Conservation (phyloP, 2,888 invertebrate species). For the Pasiphila rectangulata region DNA sequence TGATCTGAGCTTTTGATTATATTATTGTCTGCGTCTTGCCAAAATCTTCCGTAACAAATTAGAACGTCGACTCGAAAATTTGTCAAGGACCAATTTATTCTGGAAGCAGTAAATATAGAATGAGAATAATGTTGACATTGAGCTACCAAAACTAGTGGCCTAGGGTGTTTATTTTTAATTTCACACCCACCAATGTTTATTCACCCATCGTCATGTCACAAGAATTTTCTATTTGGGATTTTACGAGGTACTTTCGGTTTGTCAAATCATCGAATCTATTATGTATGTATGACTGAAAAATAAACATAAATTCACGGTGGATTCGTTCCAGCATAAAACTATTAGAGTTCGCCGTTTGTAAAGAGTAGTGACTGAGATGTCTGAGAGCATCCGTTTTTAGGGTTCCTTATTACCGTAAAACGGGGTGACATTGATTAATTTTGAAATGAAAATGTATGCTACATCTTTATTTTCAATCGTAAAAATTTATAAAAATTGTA, state of each 20-base stretch:
- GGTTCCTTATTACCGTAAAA: too few species aligned
- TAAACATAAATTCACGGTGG: neutral
- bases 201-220: constrained; percentile 52
- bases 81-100: constrained; percentile 22
- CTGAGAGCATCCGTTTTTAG: too few species aligned
- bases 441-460: too few species aligned
- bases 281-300: constrained; percentile 5
- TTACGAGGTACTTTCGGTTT: constrained; percentile 45
- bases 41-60: constrained; percentile 10
- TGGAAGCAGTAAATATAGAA: constrained; percentile 44
- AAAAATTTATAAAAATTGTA: too few species aligned
- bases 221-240: constrained; percentile 64
- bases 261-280: constrained; percentile 38
- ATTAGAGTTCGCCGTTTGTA: too few species aligned
- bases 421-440: too few species aligned
- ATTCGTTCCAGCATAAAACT: too few species aligned
- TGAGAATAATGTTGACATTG: constrained; percentile 64
- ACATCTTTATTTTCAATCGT: too few species aligned
- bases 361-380: too few species aligned
- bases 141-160: constrained; percentile 54
- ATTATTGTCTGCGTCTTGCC: neutral
- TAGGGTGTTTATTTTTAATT: constrained; percentile 73
- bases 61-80: constrained; percentile 13
- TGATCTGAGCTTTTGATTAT: too few species aligned
- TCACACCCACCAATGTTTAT: constrained; percentile 55